Conservation (phyloP, 1,140 invertebrate species). For the Drosophila insularis region DNA sequence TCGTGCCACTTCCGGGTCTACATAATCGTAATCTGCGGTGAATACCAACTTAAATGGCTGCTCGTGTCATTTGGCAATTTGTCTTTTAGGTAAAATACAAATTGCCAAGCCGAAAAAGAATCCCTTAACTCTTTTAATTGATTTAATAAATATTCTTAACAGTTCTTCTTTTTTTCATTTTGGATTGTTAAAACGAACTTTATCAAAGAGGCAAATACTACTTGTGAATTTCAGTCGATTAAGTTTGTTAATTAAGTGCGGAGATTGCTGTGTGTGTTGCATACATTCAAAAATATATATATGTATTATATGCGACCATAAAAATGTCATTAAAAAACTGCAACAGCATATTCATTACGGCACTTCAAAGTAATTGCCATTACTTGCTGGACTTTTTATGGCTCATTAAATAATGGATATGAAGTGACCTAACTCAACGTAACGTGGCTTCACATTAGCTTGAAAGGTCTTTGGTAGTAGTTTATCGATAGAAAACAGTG, state of each 20-base stretch:
- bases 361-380: constrained; percentile 47
- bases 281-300: constrained; percentile 10
- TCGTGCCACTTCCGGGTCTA: constrained; percentile 53
- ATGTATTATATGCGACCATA: constrained; percentile 41
- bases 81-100: constrained; percentile 47
- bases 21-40: constrained; percentile 62
- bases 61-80: constrained; percentile 68
- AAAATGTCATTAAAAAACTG: constrained; percentile 51
- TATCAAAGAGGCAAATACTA: constrained; percentile 25
- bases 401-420: constrained; percentile 43
- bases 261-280: not conserved
- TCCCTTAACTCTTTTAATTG: constrained; percentile 71
- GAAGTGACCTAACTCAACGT: not conserved
- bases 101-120: constrained; percentile 49
- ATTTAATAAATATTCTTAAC: constrained; percentile 52
- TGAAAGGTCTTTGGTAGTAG: not conserved
- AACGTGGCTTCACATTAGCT: not conserved
- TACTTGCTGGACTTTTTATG: constrained; percentile 34
- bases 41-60: constrained; percentile 48
- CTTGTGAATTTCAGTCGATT: constrained; percentile 14
- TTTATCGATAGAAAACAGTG: not conserved
- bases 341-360: constrained; percentile 18
- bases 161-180: constrained; percentile 6
- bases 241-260: constrained; percentile 26
- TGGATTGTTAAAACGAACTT: constrained; percentile 43